A percentile compares a stretch with the other conserved stretches of the same genome.
phyloP scores from a whole-genome alignment of 2,888 invertebrate species.

The Cecidostiba fungosa region DNA sequence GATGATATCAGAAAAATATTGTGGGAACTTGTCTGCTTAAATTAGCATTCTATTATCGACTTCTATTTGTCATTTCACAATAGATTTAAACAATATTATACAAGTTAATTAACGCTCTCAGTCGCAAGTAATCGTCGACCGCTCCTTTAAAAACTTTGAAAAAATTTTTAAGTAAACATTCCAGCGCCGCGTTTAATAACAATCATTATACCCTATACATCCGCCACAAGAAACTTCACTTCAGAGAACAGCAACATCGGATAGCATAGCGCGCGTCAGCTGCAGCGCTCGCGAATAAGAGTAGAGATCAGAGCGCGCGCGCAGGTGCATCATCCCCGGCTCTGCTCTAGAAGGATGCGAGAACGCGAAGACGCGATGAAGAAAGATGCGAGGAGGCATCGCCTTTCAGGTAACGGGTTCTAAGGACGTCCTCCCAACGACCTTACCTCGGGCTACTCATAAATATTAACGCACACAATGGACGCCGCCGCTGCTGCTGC shows the following conservation, averaged over 20 bases:
- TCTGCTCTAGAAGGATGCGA: neutral
- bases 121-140: no score
- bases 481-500: slow-evolving; percentile 31
- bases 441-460: slow-evolving; percentile 72
- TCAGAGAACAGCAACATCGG: neutral
- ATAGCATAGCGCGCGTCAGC: neutral
- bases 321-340: slow-evolving; percentile 52
- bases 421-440: slow-evolving; percentile 70
- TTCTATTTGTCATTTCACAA: no score
- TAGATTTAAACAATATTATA: no score
- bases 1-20: neutral
- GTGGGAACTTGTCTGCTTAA: no score
- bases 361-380: slow-evolving; percentile 6
- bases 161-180: no score
- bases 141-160: no score
- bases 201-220: no score
- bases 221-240: neutral
- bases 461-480: slow-evolving; percentile 68
- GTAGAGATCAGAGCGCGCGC: neutral
- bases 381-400: slow-evolving; percentile 31
- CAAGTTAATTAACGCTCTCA: no score
- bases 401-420: slow-evolving; percentile 62
- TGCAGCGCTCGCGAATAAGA: neutral
- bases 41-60: no score
- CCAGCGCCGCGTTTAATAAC: no score